Evolutionary conservation across 1,140 invertebrate genomes (phyloP).

Genomic region (Drosophila kohkoa): DNA sequence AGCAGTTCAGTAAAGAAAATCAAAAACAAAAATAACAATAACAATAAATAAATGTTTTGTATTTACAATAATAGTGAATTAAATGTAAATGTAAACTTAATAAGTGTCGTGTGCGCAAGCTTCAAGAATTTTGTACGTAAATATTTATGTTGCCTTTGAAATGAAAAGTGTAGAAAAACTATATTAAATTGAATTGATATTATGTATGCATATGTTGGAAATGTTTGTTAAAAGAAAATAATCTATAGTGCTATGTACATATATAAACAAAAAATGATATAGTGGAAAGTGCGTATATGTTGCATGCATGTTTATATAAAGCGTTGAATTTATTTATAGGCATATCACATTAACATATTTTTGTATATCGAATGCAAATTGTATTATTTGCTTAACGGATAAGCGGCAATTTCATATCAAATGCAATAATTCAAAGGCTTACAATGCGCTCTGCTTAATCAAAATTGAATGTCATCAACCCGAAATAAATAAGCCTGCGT

Average conservation of each 20-base stretch:
- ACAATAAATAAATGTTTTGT: conserved; percentile 69
- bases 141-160: conserved; percentile 44
- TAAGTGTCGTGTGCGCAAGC: conserved; percentile 50
- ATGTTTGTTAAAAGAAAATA: conserved; percentile 48
- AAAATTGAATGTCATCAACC: conserved; percentile 30
- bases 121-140: conserved; percentile 41
- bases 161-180: background rate
- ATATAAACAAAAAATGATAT: conserved; percentile 23
- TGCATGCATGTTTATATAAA: conserved; percentile 51
- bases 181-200: conserved; percentile 37
- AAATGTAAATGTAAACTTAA: conserved; percentile 51
- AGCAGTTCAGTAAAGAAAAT: conserved; percentile 22
- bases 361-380: conserved; percentile 66
- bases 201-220: conserved; percentile 55
- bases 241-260: conserved; percentile 19
- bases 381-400: conserved; percentile 61
- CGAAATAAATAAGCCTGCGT: conserved; percentile 16
- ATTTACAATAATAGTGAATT: conserved; percentile 47
- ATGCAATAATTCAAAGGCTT: conserved; percentile 46
- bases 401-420: conserved; percentile 68
- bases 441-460: conserved; percentile 50
- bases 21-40: conserved; percentile 7
- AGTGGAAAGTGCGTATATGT: conserved; percentile 23
- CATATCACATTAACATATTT: conserved; percentile 69
- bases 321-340: conserved; percentile 78